A percentile compares a stretch with the other conserved stretches of the same genome.
Conservation (phyloP, 1,140 invertebrate species). For the Drosophila lacertosa region DNA sequence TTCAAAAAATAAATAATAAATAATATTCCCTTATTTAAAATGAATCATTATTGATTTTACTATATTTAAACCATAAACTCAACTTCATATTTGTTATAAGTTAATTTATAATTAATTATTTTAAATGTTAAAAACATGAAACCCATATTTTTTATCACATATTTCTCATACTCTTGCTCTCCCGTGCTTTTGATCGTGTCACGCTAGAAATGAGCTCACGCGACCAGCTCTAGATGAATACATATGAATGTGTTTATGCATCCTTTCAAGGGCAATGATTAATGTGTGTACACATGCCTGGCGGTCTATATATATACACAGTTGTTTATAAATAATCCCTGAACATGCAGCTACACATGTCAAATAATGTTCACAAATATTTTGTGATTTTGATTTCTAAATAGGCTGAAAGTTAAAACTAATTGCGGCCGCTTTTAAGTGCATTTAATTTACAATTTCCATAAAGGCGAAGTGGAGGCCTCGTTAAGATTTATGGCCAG, state of each 20-base stretch:
- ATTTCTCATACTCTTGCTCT: too few relatives aligned
- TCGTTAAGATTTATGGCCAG: slow-evolving; percentile 67
- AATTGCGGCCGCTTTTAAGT: slow-evolving; percentile 68
- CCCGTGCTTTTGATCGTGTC: too few relatives aligned
- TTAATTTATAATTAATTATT: too few relatives aligned
- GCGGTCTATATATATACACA: slow-evolving; percentile 17
- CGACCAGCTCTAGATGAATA: too few relatives aligned
- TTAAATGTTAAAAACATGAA: too few relatives aligned
- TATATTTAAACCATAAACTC: too few relatives aligned
- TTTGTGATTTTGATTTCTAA: slow-evolving; percentile 58
- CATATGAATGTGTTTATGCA: background rate
- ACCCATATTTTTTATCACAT: too few relatives aligned
- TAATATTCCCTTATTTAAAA: too few relatives aligned
- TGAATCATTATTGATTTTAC: too few relatives aligned
- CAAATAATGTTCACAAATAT: slow-evolving; percentile 6
- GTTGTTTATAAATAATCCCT: slow-evolving; percentile 30
- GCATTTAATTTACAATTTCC: slow-evolving; percentile 73
- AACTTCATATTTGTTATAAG: too few relatives aligned
- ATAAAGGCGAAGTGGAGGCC: slow-evolving; percentile 44
- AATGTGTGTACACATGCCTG: slow-evolving; percentile 41
- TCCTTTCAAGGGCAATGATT: slow-evolving; percentile 73
- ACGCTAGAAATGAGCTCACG: too few relatives aligned
- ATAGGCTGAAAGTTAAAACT: slow-evolving; percentile 46
- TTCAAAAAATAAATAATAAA: too few relatives aligned
- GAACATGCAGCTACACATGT: background rate